Evolutionary conservation across 2,797 vertebrate genomes (phyloP), one percentile per base, ranked within the genome.

Genomic region (Muraenolepis orangiensis): DNA sequence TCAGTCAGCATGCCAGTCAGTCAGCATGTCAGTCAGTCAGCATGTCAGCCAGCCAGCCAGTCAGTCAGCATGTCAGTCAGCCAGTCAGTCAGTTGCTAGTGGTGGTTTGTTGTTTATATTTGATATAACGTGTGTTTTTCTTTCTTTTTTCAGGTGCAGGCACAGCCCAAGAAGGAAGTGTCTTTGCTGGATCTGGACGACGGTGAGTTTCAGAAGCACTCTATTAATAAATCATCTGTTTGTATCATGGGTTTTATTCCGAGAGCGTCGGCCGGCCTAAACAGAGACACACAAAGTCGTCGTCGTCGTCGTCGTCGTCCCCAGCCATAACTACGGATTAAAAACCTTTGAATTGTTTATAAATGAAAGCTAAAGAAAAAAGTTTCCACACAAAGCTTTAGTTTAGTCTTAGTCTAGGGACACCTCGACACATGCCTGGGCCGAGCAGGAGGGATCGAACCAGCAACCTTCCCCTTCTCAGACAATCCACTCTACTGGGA

Each of bases 121-220:
- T 31, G n/a, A n/a, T n/a, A n/a, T n/a, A n/a, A n/a, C n/a, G n/a
- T n/a, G 29, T 18, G 18, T 51, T 3, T 13, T 51, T 76, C 12
- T 77, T 79, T 75, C 72, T 78, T 78, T 72, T 76, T 74, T 42
- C 78, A 93, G 92, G 85, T 86, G 85, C 91, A 93, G 86, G 91
- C 89, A 76, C 91, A 83, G 72, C 89, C 92, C 76, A 92, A 91
- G 70, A 91, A 93, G 75, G 95, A 96, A 1, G 74, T 95, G 5
- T 96, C 95, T 66, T 91, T 98, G 68, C 88, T 98, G 88, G 98
- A 99, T 89, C 91, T 98, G 61, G 96, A 97, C 82, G 95, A 98
- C 83, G 96, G 98, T 99, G 91, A 97, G 98, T 97, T n/a, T 74
- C 36, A 29, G 36, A 26, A 20, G 36, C 18, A n/a, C 40, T 69